Evolutionary conservation across 2,113 vertebrate genomes (phyloP), one percentile per base, ranked within the genome.

Genomic region (Sorex araneus): DNA sequence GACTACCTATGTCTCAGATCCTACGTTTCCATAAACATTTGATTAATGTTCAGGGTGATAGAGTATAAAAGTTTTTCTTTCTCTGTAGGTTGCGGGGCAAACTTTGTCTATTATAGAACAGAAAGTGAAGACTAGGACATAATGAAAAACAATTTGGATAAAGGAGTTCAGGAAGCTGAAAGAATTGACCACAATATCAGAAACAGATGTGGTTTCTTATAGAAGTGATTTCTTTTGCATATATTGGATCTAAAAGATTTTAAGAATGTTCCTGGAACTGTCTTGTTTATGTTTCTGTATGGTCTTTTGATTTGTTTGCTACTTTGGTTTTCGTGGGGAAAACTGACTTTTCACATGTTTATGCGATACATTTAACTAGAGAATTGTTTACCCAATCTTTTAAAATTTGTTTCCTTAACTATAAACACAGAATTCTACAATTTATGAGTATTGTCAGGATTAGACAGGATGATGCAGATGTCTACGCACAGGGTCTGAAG

Each of bases 201-300:
- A 93, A 94, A 77, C 63, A 84, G 79, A 87, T 90, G 66, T 60
- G 8, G n/a, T 50, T 50, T 50, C 47, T 45, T 74, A 93, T 78
- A 93, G 19, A 74, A 79, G 60, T 60, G 50, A 75, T 54, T 93
- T 92, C 23, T 66, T 91, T 88, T 45, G 40, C 27, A 79, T 47
- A 28, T 86, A 57, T 80, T 70, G 13, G 57, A 64, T 75, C 32
- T 79, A 60, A 80, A 91, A 80, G 10, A 71, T 80, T 23, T 45
- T 74, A 84, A 83, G 21, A 60, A 47, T 47, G 6, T 70, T 23
- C n/a, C 54, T 87, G 4, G 6, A 9, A 40, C 21, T 69, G 64
- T 82, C 34, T 71, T 82, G 11, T 83, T 85, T 73, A 21, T 60
- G 71, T 45, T 66, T 27, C 27, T 74, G 0, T 43, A 63, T 54